Conservation (phyloP, 2,113 vertebrate genomes). For the Scopus umbretta region DNA sequence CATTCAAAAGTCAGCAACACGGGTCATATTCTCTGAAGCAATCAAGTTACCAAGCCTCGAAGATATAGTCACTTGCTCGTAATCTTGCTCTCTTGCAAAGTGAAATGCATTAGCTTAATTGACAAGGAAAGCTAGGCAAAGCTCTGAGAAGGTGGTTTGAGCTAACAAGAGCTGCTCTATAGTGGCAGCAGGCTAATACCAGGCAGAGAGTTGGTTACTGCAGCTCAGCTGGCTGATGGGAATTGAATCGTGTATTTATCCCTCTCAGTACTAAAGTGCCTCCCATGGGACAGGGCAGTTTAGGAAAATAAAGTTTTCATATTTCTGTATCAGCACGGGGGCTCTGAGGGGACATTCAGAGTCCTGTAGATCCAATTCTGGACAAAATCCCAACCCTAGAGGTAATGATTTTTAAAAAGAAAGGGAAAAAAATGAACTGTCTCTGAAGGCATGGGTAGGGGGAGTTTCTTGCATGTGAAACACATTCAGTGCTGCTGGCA, state of each 20-base stretch:
- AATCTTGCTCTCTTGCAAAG: background rate
- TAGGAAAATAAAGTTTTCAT: background rate
- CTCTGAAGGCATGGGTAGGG: background rate
- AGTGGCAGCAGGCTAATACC: background rate
- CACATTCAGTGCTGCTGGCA: rapidly evolving
- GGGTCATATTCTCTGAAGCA: background rate
- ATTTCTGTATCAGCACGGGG: background rate
- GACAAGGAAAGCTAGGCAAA: background rate
- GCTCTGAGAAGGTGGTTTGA: background rate
- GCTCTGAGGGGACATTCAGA: background rate
- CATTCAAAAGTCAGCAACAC: background rate
- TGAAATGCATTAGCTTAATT: background rate
- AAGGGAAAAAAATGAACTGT: background rate
- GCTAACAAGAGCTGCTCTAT: background rate
- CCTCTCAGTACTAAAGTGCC: background rate
- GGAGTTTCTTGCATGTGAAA: background rate
- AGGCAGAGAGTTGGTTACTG: background rate
- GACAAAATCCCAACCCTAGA: background rate
- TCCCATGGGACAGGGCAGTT: background rate
- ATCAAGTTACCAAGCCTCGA: background rate
- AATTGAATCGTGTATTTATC: background rate
- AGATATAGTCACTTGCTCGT: background rate
- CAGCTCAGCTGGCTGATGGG: background rate
- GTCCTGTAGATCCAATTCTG: background rate
- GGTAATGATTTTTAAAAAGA: background rate